These are phyloP conservation scores for Drosophila testacea DNA, from an alignment of 2,888 invertebrate genomes.

Conservation along the genomic window DNA sequence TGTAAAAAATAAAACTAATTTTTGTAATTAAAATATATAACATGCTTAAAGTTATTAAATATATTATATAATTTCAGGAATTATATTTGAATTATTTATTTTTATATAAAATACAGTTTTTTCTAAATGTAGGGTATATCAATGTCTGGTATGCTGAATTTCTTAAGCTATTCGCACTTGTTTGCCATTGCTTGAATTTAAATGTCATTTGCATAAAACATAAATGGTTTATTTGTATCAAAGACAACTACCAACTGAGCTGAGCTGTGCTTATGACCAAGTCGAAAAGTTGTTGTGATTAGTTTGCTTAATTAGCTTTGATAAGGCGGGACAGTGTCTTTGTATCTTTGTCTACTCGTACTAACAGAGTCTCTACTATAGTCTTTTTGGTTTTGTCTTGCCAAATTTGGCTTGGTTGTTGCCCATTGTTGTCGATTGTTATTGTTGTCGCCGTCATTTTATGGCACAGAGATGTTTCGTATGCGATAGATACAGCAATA, in stretches of 20 bases:
- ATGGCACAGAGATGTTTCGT: slow-evolving; percentile 25
- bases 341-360: slow-evolving; percentile 20
- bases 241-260: slow-evolving; percentile 58
- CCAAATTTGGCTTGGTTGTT: slow-evolving; percentile 37
- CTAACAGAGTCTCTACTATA: background rate
- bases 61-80: background rate
- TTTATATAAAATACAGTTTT: background rate
- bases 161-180: slow-evolving; percentile 23
- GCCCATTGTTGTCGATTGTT: slow-evolving; percentile 40
- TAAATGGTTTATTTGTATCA: slow-evolving; percentile 64
- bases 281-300: slow-evolving; percentile 54
- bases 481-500: slow-evolving; percentile 11
- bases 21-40: no score
- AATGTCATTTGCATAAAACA: slow-evolving; percentile 78
- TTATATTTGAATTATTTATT: background rate
- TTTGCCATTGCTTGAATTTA: slow-evolving; percentile 63
- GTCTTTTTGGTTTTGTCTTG: slow-evolving; percentile 11
- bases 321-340: slow-evolving; percentile 54
- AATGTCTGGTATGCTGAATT: slow-evolving; percentile 20
- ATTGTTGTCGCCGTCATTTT: slow-evolving; percentile 23
- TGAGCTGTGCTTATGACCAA: slow-evolving; percentile 41
- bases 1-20: no score
- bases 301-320: slow-evolving; percentile 69
- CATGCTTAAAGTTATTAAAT: background rate
- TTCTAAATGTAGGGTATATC: slow-evolving; percentile 11